Base-by-base conservation (phyloP, 2,113 vertebrate species). In the Osmerus eperlanus region DNA sequence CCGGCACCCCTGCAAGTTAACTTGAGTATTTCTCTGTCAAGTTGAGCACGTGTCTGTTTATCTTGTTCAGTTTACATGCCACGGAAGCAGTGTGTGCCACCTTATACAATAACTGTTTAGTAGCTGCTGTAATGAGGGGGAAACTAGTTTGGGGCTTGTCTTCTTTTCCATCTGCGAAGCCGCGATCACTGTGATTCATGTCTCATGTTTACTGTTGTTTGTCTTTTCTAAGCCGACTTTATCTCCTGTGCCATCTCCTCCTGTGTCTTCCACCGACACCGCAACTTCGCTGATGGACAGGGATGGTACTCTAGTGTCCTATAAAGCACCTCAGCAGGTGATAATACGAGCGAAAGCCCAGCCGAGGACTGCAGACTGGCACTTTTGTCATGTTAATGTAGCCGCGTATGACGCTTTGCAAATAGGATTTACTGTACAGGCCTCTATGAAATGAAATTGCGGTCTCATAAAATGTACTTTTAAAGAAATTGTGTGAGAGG, bases 391-490 rank as follows among this genome's bases (percentile, higher is more conserved):
- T 91, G 90, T 89, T 91, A 91, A 92, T 92, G 84, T 83, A 83
- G 76, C 79, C 70, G 84, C 78, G 79, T 88, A 84, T 84, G 89
- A 89, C 84, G 86, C 89, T 84, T 78, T 36, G 84, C 88, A 89
- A 91, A 92, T 90, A 89, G 90, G 90, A 92, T 93, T 93, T 90
- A 88, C 87, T 85, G 85, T 90, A 84, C 81, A 75, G 82, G 78
- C 77, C 72, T 85, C 78, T 81, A 82, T 84, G 90, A 89, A 90
- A 91, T 91, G 85, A 89, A 91, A 92, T 89, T 89, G 91, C 89
- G 81, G 83, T 86, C 89, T 92, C 89, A 89, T 91, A 90, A 92
- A 91, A 92, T 87, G 83, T 86, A 91, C 91, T 90, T 91, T 92
- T 89, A 89, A 89, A 91, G 86, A 86, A 91, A 90, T 90, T 89